Percentiles rank a stretch among this genome's conserved stretches.
Conservation (phyloP, 2,888 invertebrate genomes). For the Epirrhoe alternata region DNA sequence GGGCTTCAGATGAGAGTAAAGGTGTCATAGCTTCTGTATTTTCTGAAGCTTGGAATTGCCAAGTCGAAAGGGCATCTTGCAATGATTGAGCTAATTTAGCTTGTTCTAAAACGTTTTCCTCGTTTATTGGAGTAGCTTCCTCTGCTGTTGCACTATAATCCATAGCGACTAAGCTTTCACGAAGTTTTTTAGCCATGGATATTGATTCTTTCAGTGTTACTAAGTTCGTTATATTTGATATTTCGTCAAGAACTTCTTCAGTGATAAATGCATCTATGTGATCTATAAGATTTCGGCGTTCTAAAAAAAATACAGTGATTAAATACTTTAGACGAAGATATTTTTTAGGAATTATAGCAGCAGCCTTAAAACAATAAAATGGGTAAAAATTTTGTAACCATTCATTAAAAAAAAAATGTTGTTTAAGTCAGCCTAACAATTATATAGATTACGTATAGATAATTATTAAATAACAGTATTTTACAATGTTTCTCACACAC, state of each 20-base stretch:
- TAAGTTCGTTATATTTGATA: slow-evolving; percentile 41
- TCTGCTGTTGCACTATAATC: slow-evolving; percentile 30
- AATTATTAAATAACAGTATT: no score
- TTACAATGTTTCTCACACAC: no score
- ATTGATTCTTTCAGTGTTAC: slow-evolving; percentile 48
- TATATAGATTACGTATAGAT: no score
- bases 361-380: no score
- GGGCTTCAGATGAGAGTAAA: slow-evolving; percentile 41
- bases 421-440: no score
- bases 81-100: slow-evolving; percentile 48
- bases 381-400: no score
- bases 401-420: no score
- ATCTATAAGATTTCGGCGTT: slow-evolving; percentile 39
- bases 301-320: slow-evolving; percentile 20
- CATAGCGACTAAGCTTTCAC: slow-evolving; percentile 39
- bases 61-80: slow-evolving; percentile 48
- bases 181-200: slow-evolving; percentile 48
- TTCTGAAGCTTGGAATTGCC: slow-evolving; percentile 53
- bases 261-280: slow-evolving; percentile 55
- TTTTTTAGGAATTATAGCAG: neutral
- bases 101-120: slow-evolving; percentile 40
- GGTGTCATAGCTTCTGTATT: slow-evolving; percentile 45
- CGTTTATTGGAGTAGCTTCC: slow-evolving; percentile 27
- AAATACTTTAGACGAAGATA: neutral
- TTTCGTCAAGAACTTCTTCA: slow-evolving; percentile 47